Conservation (phyloP, 2,888 invertebrate species). For the Rhamnusium bicolor region DNA sequence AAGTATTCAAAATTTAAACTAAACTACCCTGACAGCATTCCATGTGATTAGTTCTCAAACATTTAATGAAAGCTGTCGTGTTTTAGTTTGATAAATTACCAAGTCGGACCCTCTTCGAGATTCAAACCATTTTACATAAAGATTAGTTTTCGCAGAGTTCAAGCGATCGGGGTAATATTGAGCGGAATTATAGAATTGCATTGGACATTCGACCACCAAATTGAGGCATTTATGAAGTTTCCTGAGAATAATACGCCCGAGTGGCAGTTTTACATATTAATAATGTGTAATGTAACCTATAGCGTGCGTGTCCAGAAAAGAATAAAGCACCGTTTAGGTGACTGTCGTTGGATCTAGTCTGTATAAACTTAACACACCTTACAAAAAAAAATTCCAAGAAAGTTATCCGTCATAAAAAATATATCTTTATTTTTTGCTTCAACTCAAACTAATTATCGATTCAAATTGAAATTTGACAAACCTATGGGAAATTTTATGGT, state of each 20-base stretch:
- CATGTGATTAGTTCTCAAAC: neutral
- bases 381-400: no score
- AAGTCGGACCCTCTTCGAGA: neutral
- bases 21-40: neutral
- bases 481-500: no score
- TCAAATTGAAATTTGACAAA: no score
- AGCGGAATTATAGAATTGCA: neutral
- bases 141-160: neutral
- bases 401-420: no score
- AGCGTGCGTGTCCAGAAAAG: no score
- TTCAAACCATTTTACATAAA: neutral
- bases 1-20: neutral
- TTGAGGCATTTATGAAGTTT: conserved; percentile 19
- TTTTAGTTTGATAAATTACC: conserved; percentile 1
- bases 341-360: no score
- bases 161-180: neutral
- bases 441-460: no score
- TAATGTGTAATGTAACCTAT: neutral
- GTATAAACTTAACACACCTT: no score
- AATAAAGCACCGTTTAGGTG: no score
- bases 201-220: conserved; percentile 28
- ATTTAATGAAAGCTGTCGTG: neutral
- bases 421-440: no score
- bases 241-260: neutral
- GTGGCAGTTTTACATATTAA: neutral